Evolutionary conservation across 37 sponge, comb jelly and placozoan species (phyloP).

Genomic region (Dysidea cf. avara): DNA sequence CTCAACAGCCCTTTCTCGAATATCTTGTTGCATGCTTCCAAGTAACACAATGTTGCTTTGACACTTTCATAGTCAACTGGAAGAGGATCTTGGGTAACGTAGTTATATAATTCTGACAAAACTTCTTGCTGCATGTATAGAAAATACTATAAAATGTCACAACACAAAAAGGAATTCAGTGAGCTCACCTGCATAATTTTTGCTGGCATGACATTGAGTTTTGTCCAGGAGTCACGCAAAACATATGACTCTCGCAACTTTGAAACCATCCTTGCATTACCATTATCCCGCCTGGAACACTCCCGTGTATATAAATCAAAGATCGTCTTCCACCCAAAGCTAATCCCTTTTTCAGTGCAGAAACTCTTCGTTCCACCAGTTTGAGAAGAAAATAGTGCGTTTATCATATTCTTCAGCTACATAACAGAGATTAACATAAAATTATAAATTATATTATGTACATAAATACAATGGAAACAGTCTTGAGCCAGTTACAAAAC

Average conservation of each 20-base stretch:
- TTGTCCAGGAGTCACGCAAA: slow-evolving; percentile 18
- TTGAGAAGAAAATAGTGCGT: not conserved
- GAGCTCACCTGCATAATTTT: slow-evolving; percentile 14
- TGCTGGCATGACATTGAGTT: slow-evolving; percentile 17
- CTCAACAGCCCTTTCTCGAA: slow-evolving; percentile 9
- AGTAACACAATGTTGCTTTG: not conserved
- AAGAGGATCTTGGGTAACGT: not conserved
- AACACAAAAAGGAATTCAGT: not conserved
- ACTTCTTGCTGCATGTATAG: slow-evolving; percentile 3
- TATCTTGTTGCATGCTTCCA: slow-evolving; percentile 3
- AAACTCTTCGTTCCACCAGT: not conserved
- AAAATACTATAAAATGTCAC: not conserved
- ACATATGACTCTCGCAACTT: not conserved
- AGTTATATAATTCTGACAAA: not conserved
- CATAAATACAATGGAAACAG: too few species aligned
- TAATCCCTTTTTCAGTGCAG: too few species aligned
- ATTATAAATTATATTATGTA: too few species aligned
- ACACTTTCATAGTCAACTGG: not conserved
- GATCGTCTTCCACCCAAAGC: slow-evolving; percentile 11
- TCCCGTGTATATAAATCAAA: slow-evolving; percentile 1
- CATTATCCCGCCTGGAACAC: not conserved
- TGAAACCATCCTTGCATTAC: not conserved
- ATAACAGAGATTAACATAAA: too few species aligned
- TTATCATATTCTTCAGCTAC: slow-evolving; percentile 13
- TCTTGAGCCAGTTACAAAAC: too few species aligned